Conservation (phyloP, 2,888 invertebrate species). For the Eremobia ochroleuca region DNA sequence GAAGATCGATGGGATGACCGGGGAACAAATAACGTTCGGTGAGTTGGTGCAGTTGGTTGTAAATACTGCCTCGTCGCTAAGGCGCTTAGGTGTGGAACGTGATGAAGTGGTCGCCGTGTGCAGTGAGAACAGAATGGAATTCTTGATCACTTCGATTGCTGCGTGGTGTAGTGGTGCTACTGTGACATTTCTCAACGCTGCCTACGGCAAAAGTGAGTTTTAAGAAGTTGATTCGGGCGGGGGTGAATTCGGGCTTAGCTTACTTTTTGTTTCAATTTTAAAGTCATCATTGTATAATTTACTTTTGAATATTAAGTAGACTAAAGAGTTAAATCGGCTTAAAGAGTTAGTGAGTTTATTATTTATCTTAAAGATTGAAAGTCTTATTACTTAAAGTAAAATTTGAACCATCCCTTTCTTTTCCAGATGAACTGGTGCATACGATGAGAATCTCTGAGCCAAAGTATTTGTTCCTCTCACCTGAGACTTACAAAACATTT, state of each 20-base stretch:
- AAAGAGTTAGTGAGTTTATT: not conserved
- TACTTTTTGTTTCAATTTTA: not conserved
- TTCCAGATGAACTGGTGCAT: constrained; percentile 81
- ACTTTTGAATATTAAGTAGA: constrained; percentile 12
- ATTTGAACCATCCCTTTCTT: not conserved
- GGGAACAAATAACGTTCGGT: constrained; percentile 72
- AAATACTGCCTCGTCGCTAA: constrained; percentile 73
- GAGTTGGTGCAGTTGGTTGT: constrained; percentile 75
- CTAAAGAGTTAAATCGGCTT: not conserved
- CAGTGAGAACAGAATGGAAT: constrained; percentile 81
- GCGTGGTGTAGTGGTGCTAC: constrained; percentile 70
- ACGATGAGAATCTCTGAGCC: constrained; percentile 80
- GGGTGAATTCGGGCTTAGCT: not conserved
- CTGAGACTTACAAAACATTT: constrained; percentile 72
- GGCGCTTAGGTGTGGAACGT: constrained; percentile 71
- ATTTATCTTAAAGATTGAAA: not conserved
- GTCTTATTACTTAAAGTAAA: not conserved
- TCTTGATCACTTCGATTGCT: constrained; percentile 70
- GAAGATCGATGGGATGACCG: constrained; percentile 71
- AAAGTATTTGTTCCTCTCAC: constrained; percentile 79
- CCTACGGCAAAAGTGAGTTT: constrained; percentile 76
- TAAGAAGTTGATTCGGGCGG: not conserved
- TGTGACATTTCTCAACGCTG: constrained; percentile 75
- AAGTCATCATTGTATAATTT: not conserved
- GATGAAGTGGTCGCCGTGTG: constrained; percentile 79